phyloP scores from a whole-genome alignment of 2,797 vertebrate genomes.

The Sphaeramia orbicularis region DNA sequence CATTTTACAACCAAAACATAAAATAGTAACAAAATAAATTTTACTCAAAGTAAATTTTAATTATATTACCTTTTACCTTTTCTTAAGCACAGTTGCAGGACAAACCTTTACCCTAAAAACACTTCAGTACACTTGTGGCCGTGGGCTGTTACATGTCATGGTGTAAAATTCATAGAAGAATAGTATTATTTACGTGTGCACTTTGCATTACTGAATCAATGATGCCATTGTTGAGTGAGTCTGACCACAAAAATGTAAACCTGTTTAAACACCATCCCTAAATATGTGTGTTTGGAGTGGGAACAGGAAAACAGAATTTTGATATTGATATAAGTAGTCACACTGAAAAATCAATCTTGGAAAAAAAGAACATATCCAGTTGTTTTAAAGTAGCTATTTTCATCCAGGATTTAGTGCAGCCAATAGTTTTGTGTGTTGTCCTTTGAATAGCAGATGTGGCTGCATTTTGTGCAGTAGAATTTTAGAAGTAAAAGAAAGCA shows the following conservation, averaged over 20 bases:
- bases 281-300: neutral
- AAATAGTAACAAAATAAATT: no score
- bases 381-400: conserved; percentile 13
- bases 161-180: no score
- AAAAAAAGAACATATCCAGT: neutral
- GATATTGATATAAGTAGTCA: no score
- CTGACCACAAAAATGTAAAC: neutral
- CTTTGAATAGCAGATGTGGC: conserved; percentile 6
- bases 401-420: neutral
- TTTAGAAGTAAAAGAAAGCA: neutral
- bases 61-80: no score
- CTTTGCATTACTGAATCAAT: neutral
- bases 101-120: no score
- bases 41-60: no score
- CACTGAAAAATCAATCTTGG: neutral
- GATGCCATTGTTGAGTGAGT: neutral
- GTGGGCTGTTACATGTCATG: neutral
- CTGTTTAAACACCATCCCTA: neutral
- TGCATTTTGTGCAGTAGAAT: no score
- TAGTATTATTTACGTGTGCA: no score
- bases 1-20: no score
- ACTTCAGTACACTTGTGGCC: no score
- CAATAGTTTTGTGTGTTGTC: neutral
- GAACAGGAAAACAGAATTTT: no score
- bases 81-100: no score